Percentiles rank a stretch among this genome's conserved stretches.
Conservation (phyloP, 2,797 vertebrate species). For the Ambastaia sidthimunki region DNA sequence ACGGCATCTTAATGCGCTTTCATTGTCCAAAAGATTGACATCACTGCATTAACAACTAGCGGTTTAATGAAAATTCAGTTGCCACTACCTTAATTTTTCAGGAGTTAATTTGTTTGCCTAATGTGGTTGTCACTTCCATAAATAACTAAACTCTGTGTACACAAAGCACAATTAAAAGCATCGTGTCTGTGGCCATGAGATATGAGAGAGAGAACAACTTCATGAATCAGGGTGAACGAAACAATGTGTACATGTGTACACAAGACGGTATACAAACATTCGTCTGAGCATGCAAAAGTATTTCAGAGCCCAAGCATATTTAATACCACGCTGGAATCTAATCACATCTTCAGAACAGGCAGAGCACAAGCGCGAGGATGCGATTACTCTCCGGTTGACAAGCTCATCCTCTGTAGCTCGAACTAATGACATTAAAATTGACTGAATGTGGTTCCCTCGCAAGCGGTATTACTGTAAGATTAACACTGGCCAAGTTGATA, state of each 20-base stretch:
- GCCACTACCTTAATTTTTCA: no score
- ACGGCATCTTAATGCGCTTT: no score
- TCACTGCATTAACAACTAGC: no score
- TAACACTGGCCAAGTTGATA: conserved; percentile 78
- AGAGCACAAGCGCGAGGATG: conserved; percentile 77
- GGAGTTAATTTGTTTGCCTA: no score
- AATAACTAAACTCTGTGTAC: no score
- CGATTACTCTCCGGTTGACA: conserved; percentile 81
- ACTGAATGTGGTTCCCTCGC: conserved; percentile 75
- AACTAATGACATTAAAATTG: conserved; percentile 84
- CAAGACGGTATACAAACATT: neutral
- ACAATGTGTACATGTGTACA: neutral
- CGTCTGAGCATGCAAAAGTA: conserved; percentile 29
- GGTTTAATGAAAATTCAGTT: no score
- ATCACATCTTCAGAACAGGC: conserved; percentile 77
- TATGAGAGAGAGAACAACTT: neutral
- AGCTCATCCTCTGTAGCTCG: conserved; percentile 78
- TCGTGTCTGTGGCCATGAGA: conserved; percentile 53
- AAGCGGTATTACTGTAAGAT: conserved; percentile 74
- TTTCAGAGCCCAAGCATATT: conserved; percentile 39
- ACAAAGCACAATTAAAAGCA: neutral
- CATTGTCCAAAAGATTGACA: no score
- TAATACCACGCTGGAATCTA: conserved; percentile 77
- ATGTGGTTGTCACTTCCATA: no score
- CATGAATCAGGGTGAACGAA: neutral